phyloP scores from a whole-genome alignment of 2,113 vertebrate genomes.

The Brachirus orientalis region DNA sequence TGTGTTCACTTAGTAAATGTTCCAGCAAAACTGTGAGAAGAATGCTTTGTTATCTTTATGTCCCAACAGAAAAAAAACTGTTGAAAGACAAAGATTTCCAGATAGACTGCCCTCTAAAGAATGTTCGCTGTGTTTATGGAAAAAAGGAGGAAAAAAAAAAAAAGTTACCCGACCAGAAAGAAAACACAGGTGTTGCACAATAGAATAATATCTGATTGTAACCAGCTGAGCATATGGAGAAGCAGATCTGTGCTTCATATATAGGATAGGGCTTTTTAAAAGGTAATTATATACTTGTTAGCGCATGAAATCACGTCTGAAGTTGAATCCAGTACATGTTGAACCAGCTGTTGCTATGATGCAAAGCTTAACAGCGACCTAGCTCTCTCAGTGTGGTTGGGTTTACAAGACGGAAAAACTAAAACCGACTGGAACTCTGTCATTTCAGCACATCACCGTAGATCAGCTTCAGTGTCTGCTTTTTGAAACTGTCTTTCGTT shows the following conservation, averaged over 20 bases:
- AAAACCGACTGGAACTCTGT: slow-evolving; percentile 52
- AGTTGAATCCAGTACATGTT: too few relatives aligned
- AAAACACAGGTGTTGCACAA: slow-evolving; percentile 54
- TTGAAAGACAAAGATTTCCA: slow-evolving; percentile 56
- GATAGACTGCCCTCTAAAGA: slow-evolving; percentile 33
- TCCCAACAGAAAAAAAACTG: slow-evolving; percentile 24
- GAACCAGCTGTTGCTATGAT: slow-evolving; percentile 54
- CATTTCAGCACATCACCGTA: slow-evolving; percentile 51
- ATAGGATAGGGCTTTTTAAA: slow-evolving; percentile 18
- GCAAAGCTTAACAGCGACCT: slow-evolving; percentile 42
- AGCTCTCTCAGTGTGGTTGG: slow-evolving; percentile 49
- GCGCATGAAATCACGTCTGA: slow-evolving; percentile 36
- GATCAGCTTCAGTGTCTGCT: too few relatives aligned
- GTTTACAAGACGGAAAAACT: slow-evolving; percentile 63
- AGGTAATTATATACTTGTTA: slow-evolving; percentile 47
- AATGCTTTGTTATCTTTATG: slow-evolving; percentile 56
- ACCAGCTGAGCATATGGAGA: slow-evolving; percentile 15
- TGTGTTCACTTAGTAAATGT: slow-evolving; percentile 64
- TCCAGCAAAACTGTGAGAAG: slow-evolving; percentile 60
- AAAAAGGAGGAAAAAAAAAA: slow-evolving; percentile 26
- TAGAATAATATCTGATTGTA: slow-evolving; percentile 29
- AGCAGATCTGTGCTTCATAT: background rate
- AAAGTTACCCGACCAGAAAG: slow-evolving; percentile 50
- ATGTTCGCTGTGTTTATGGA: slow-evolving; percentile 60
- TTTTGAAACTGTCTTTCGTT: too few relatives aligned